Evolutionary conservation across 2,888 invertebrate genomes (phyloP).

Genomic region (Tortrix viridana): DNA sequence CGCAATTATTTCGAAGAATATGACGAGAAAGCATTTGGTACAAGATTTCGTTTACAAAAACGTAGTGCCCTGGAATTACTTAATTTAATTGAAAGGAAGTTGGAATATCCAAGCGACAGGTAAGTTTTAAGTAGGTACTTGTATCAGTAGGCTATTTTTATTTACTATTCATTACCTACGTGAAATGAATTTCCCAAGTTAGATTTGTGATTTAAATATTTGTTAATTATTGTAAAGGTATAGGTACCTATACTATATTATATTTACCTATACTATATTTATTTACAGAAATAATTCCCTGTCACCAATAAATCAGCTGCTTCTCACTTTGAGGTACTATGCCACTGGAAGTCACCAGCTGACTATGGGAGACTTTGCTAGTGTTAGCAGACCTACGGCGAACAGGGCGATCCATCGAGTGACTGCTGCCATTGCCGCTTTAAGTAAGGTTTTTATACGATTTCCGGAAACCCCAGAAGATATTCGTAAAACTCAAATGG

Average conservation of each 20-base stretch:
- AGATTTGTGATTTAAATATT: neutral
- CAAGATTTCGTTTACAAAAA: neutral
- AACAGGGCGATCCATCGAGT: neutral
- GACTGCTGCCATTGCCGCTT: neutral
- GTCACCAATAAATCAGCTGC: neutral
- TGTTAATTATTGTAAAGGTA: neutral
- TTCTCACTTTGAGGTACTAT: neutral
- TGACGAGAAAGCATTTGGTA: neutral
- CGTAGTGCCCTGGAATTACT: neutral
- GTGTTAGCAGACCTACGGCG: neutral
- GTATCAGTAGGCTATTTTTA: too few species aligned
- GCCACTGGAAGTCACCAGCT: neutral
- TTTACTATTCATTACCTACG: too few species aligned
- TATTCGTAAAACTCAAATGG: slow-evolving; percentile 15
- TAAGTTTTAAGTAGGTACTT: neutral
- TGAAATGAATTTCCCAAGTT: too few species aligned
- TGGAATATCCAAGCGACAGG: neutral
- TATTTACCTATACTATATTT: neutral
- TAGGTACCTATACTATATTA: neutral
- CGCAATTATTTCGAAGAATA: slow-evolving; percentile 1
- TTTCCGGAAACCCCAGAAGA: slow-evolving; percentile 9
- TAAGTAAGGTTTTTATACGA: neutral
- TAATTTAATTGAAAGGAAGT: neutral
- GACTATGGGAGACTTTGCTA: neutral
- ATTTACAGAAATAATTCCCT: neutral